phyloP scores from a whole-genome alignment of 2,797 vertebrate species.

The Pristis pectinata region DNA sequence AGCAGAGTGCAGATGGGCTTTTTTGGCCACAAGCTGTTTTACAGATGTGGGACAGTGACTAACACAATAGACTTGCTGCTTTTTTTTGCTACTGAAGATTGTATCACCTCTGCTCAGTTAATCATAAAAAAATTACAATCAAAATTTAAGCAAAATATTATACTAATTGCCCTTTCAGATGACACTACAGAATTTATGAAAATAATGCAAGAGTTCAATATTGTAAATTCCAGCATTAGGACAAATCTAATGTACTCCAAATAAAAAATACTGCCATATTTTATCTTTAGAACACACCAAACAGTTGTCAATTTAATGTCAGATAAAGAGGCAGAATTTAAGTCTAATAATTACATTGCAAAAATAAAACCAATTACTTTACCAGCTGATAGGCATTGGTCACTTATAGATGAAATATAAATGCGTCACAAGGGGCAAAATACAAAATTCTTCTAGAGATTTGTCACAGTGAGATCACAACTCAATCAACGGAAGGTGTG shows the following conservation, averaged over 20 bases:
- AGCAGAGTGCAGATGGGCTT: background rate
- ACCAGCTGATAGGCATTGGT: background rate
- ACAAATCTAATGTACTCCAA: background rate
- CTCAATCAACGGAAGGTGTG: background rate
- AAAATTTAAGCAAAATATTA: background rate
- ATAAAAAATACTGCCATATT: background rate
- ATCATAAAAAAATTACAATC: constrained; percentile 14
- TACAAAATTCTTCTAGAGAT: background rate
- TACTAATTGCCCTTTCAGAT: background rate
- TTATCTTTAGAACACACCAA: background rate
- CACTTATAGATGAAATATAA: background rate
- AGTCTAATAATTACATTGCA: background rate
- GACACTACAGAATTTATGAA: background rate
- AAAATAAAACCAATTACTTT: background rate
- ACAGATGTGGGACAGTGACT: background rate
- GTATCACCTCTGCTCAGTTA: background rate
- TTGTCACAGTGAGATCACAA: background rate
- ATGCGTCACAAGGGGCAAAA: background rate
- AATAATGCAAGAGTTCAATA: background rate
- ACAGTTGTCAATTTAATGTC: background rate
- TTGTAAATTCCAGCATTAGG: background rate
- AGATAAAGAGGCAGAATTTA: background rate
- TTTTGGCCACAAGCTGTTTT: background rate
- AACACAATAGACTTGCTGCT: background rate
- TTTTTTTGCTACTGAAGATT: background rate